A percentile compares a stretch with the other conserved stretches of the same genome.
Evolutionary conservation across 1,140 invertebrate species (phyloP).

Genomic region (Steinernema feltiae): DNA sequence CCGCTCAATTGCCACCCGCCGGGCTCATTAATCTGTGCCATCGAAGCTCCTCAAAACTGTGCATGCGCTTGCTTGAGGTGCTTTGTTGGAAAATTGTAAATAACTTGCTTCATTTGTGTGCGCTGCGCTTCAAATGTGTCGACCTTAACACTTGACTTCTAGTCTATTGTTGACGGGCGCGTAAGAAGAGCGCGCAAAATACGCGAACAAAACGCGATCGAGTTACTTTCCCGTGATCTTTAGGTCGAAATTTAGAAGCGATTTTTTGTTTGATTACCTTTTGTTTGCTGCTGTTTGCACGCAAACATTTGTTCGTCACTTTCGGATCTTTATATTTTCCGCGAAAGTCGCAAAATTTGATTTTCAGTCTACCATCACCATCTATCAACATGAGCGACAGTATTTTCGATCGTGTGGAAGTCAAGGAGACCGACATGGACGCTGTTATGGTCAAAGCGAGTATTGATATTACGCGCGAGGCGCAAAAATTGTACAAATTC

Average conservation of each 20-base stretch:
- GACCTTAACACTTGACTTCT: not conserved
- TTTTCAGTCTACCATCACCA: not conserved
- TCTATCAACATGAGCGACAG: not conserved
- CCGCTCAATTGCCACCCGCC: not conserved
- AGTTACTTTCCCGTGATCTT: too few species aligned
- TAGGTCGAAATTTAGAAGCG: too few species aligned
- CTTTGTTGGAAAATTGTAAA: too few species aligned
- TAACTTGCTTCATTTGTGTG: too few species aligned
- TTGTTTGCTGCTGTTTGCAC: too few species aligned
- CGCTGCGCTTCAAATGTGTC: too few species aligned
- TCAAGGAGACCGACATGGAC: slow-evolving; percentile 41
- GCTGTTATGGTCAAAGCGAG: slow-evolving; percentile 24
- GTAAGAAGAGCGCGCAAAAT: too few species aligned
- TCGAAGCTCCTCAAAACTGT: not conserved
- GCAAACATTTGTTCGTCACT: too few species aligned
- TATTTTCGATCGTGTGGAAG: slow-evolving; percentile 23
- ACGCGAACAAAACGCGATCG: too few species aligned
- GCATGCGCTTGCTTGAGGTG: too few species aligned
- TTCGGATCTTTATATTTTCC: not conserved
- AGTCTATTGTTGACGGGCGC: too few species aligned
- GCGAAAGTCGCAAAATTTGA: not conserved
- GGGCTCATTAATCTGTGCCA: slow-evolving; percentile 9
- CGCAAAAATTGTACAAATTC: slow-evolving; percentile 31
- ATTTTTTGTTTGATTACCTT: too few species aligned
- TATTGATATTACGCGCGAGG: slow-evolving; percentile 30